Percentiles rank a stretch among this genome's conserved stretches.
Evolutionary conservation across 2,797 vertebrate species (phyloP).

Genomic region (Allobates femoralis): DNA sequence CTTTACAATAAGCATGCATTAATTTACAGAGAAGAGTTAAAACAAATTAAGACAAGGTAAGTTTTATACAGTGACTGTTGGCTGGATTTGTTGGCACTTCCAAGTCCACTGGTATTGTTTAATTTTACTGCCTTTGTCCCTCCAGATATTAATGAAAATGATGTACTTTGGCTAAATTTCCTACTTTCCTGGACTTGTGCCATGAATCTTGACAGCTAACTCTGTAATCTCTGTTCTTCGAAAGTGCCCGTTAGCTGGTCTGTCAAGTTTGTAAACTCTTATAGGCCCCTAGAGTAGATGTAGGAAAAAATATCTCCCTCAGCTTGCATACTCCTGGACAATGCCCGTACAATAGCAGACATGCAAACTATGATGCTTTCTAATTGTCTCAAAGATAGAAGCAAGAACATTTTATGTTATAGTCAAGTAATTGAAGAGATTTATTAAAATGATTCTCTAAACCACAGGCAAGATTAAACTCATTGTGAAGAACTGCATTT

Average conservation of each 20-base stretch:
- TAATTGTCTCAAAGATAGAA: conserved; percentile 66
- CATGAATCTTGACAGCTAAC: conserved; percentile 45
- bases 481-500: not conserved
- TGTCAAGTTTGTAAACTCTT: conserved; percentile 67
- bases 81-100: conserved; percentile 30
- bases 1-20: not conserved
- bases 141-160: not conserved
- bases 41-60: not conserved
- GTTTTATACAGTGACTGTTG: not conserved
- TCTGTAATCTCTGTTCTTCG: conserved; percentile 66
- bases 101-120: conserved; percentile 24
- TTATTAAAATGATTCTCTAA: conserved; percentile 68
- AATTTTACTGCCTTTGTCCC: conserved; percentile 22
- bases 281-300: conserved; percentile 56
- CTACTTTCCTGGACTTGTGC: conserved; percentile 2
- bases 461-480: not conserved
- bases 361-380: conserved; percentile 68
- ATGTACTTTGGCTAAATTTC: fast-evolving
- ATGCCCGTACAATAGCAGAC: conserved; percentile 68
- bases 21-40: not conserved
- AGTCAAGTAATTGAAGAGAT: conserved; percentile 69
- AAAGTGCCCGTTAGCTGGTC: conserved; percentile 65
- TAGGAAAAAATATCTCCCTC: conserved; percentile 69
- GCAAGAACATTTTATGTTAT: conserved; percentile 63
- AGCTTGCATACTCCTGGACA: conserved; percentile 69